A percentile compares a stretch with the other conserved stretches of the same genome.
phyloP scores from a whole-genome alignment of 2,888 invertebrate genomes.

The Cordilura impudica region DNA sequence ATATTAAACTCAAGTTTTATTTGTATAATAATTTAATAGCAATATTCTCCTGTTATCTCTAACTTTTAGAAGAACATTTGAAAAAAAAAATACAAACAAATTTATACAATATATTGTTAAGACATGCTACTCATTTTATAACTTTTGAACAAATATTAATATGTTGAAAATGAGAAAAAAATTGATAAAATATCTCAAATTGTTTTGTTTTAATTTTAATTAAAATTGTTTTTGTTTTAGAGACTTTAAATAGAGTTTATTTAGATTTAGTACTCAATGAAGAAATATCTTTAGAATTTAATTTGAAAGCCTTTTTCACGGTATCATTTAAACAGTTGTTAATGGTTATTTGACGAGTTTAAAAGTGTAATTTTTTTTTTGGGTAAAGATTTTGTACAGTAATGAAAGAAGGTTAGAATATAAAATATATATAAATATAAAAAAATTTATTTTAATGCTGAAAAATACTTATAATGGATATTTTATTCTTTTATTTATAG shows the following conservation, averaged over 20 bases:
- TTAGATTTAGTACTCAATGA: conserved; percentile 60
- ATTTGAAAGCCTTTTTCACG: conserved; percentile 18
- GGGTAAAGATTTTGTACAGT: neutral
- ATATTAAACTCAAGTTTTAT: conserved; percentile 11
- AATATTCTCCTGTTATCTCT: conserved; percentile 33
- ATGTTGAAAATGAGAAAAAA: conserved; percentile 50
- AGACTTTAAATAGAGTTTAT: conserved; percentile 58
- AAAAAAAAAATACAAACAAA: conserved; percentile 11
- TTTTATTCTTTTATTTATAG: neutral
- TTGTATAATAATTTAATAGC: conserved; percentile 50
- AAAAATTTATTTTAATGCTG: neutral
- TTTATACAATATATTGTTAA: conserved; percentile 24
- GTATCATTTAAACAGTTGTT: conserved; percentile 73
- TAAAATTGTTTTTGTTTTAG: conserved; percentile 63
- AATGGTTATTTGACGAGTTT: conserved; percentile 77
- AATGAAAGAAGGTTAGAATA: no score
- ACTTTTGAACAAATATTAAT: conserved; percentile 37
- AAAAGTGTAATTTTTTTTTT: conserved; percentile 63
- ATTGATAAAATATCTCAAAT: conserved; percentile 63
- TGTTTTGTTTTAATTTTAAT: conserved; percentile 33
- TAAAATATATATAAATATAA: neutral
- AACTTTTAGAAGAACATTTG: conserved; percentile 32
- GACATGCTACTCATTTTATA: conserved; percentile 58
- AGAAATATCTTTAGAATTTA: conserved; percentile 57
- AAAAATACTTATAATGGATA: no score